phyloP scores from a whole-genome alignment of 1,140 invertebrate species.

The Trichonephila clavipes region DNA sequence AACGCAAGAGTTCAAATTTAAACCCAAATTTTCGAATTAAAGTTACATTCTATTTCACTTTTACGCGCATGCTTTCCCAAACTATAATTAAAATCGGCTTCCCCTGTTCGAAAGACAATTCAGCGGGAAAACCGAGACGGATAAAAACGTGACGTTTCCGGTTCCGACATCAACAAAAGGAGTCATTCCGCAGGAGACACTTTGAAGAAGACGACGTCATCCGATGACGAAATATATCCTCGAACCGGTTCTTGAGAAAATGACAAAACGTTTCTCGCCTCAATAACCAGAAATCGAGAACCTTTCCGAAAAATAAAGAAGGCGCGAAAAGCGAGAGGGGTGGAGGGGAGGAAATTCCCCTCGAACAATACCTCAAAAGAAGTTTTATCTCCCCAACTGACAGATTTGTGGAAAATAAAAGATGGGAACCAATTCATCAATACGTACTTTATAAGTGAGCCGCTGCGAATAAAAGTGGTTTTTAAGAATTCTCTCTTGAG shows the following conservation, averaged over 20 bases:
- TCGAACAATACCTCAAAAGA: conserved; percentile 26
- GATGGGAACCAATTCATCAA: conserved; percentile 44
- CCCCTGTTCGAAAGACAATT: background rate
- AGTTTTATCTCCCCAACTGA: conserved; percentile 45
- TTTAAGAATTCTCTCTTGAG: no score
- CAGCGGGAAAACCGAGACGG: background rate
- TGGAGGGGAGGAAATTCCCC: background rate
- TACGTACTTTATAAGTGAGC: conserved; percentile 24
- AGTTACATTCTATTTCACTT: no score
- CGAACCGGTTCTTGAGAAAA: conserved; percentile 51
- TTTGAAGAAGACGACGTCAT: conserved; percentile 31
- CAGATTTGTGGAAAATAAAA: conserved; percentile 41
- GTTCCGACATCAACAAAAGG: conserved; percentile 1
- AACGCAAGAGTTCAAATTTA: no score
- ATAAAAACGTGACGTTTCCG: background rate
- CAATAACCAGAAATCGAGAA: conserved; percentile 41
- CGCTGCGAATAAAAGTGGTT: background rate
- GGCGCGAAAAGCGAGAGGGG: background rate
- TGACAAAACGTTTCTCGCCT: conserved; percentile 43
- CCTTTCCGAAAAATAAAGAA: conserved; percentile 17
- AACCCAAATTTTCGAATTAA: no score
- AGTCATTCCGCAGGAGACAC: background rate
- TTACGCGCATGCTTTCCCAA: no score
- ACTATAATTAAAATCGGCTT: no score
- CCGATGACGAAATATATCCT: conserved; percentile 22